phyloP scores from a whole-genome alignment of 1,140 invertebrate genomes.

The Bursaphelenchus mucronatus region DNA sequence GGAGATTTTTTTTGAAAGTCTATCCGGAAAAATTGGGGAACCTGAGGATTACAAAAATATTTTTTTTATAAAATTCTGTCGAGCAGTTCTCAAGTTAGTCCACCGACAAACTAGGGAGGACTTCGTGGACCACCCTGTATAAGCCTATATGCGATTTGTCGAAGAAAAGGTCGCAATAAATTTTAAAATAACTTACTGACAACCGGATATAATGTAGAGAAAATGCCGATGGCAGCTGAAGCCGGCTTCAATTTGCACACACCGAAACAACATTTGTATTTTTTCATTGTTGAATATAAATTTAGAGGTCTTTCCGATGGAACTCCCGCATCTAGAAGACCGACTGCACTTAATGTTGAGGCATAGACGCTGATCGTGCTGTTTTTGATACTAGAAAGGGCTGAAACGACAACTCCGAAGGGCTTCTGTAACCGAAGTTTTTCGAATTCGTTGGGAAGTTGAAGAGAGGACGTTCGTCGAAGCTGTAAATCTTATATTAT shows the following conservation, averaged over 20 bases:
- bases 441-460: constrained; percentile 15
- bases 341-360: constrained; percentile 34
- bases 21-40: too few relatives aligned
- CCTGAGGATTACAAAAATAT: too few relatives aligned
- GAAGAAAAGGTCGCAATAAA: background rate
- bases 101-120: too few relatives aligned
- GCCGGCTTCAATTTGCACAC: constrained; percentile 30
- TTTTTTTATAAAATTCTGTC: too few relatives aligned
- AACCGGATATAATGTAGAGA: constrained; percentile 27
- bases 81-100: too few relatives aligned
- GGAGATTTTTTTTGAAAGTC: too few relatives aligned
- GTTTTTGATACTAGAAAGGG: constrained; percentile 17
- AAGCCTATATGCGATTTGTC: too few relatives aligned
- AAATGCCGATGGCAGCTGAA: constrained; percentile 26
- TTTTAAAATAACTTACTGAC: constrained; percentile 4
- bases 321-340: constrained; percentile 16
- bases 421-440: constrained; percentile 5
- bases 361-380: constrained; percentile 21
- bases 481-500: background rate
- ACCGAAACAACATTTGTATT: constrained; percentile 34
- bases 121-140: too few relatives aligned
- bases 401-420: constrained; percentile 5
- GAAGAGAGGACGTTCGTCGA: constrained; percentile 13
- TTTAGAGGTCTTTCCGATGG: constrained; percentile 22
- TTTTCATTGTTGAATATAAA: constrained; percentile 31